Conservation (phyloP, 2,888 invertebrate genomes). For the Argyra leucocephala region DNA sequence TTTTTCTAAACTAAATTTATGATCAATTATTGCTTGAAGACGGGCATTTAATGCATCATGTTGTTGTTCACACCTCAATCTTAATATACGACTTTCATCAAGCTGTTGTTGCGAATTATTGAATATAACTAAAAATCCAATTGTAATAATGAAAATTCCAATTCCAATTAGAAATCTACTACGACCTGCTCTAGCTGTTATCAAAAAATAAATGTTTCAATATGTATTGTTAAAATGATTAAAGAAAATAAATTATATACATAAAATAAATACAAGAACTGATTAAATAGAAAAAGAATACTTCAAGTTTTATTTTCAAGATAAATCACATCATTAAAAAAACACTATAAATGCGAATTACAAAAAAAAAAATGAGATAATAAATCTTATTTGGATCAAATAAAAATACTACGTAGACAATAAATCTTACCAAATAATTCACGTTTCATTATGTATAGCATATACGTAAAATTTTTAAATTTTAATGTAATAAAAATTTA, state of each 20-base stretch:
- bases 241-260: too few species aligned
- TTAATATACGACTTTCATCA: slow-evolving; percentile 47
- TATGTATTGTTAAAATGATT: too few species aligned
- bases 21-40: slow-evolving; percentile 52
- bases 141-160: slow-evolving; percentile 46
- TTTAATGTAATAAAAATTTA: neutral
- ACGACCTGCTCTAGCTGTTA: slow-evolving; percentile 47
- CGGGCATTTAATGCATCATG: slow-evolving; percentile 51
- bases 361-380: too few species aligned
- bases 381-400: too few species aligned
- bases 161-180: slow-evolving; percentile 49
- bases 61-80: slow-evolving; percentile 49
- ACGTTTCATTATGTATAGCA: neutral
- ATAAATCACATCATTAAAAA: too few species aligned
- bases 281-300: too few species aligned
- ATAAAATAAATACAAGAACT: too few species aligned
- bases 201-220: neutral
- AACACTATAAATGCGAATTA: too few species aligned
- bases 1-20: slow-evolving; percentile 50
- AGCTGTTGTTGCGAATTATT: slow-evolving; percentile 51
- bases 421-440: neutral
- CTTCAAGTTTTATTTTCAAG: too few species aligned
- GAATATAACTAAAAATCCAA: slow-evolving; percentile 50
- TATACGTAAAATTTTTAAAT: neutral
- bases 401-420: neutral